Conservation (phyloP, 2,113 vertebrate genomes). For the Hyla sarda region DNA sequence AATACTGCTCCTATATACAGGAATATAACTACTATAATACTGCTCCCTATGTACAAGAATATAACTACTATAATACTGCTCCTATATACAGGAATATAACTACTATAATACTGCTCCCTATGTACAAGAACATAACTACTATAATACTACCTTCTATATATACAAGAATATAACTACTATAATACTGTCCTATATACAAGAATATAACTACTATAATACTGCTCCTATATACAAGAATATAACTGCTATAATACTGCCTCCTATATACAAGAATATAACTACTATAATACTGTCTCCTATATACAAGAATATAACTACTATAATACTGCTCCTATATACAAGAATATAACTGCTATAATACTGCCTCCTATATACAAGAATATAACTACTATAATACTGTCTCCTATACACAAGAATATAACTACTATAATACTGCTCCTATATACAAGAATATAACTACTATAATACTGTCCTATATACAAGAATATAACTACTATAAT, state of each 20-base stretch:
- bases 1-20: slow-evolving; percentile 1
- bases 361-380: neutral
- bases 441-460: neutral
- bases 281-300: too few species aligned
- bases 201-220: neutral
- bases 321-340: too few species aligned
- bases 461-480: too few species aligned
- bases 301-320: too few species aligned
- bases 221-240: neutral
- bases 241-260: neutral
- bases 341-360: too few species aligned
- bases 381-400: slow-evolving; percentile 7
- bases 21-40: slow-evolving; percentile 6
- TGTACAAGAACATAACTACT: neutral
- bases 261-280: neutral
- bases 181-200: neutral
- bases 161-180: slow-evolving; percentile 3
- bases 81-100: too few species aligned
- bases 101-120: neutral
- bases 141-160: neutral
- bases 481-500: too few species aligned
- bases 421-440: neutral
- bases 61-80: too few species aligned
- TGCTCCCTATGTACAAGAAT: neutral
- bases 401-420: neutral